Percentiles rank a stretch among this genome's conserved stretches.
Evolutionary conservation across 2,888 invertebrate genomes (phyloP).

Genomic region (Agonopterix arenella): DNA sequence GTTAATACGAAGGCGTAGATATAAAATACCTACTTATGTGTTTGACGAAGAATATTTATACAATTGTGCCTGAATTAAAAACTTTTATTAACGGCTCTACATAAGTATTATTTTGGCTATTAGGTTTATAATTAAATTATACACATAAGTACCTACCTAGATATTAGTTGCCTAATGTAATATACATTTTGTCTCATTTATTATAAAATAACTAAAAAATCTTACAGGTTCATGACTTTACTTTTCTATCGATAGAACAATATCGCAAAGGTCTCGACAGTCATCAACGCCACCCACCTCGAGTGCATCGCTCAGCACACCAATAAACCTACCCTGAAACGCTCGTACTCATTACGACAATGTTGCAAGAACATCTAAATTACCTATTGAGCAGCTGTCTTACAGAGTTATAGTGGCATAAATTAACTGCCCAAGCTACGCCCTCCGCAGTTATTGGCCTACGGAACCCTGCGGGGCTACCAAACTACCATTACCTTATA

Average conservation of each 20-base stretch:
- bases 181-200: no score
- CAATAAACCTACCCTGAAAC: slow-evolving; percentile 41
- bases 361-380: slow-evolving; percentile 74
- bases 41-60: neutral
- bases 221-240: no score
- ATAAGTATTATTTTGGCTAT: no score
- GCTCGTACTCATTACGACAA: slow-evolving; percentile 67
- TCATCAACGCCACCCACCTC: slow-evolving; percentile 23
- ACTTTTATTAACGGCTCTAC: no score
- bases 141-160: no score
- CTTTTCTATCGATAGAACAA: no score
- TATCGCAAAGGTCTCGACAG: neutral
- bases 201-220: no score
- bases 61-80: no score
- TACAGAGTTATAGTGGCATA: slow-evolving; percentile 69
- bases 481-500: slow-evolving; percentile 13
- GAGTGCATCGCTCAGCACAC: slow-evolving; percentile 34
- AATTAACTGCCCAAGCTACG: slow-evolving; percentile 58
- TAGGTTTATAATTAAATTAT: no score
- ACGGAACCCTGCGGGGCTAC: slow-evolving; percentile 29
- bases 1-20: slow-evolving; percentile 55
- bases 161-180: no score
- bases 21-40: slow-evolving; percentile 40
- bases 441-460: slow-evolving; percentile 46
- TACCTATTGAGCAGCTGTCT: slow-evolving; percentile 66